Evolutionary conservation across 2,113 vertebrate genomes (phyloP), one percentile per base, ranked within the genome.

Genomic region (Centropristis striata): DNA sequence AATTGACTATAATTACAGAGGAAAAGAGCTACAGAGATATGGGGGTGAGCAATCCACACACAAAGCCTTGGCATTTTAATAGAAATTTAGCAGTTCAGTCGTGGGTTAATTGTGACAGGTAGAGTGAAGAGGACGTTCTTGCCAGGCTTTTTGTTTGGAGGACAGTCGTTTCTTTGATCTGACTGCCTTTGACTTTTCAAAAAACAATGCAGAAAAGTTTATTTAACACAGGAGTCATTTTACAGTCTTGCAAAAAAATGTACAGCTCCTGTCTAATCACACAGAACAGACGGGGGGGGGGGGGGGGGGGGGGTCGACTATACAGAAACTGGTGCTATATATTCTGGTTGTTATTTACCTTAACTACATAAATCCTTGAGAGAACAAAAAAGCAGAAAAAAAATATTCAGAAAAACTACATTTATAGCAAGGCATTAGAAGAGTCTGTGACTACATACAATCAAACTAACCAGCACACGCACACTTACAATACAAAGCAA

Each of bases 1-100:
- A 86, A 85, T 37, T 81, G 83, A 85, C 58, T 63, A 46, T 87
- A 86, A 92, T 88, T 82, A 80, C 67, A 87, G 74, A 57, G 80
- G 42, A 71, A 68, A 86, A 39, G 64, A 73, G 67, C 25, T 46
- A 68, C 21, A 14, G n/a, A 77, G 51, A 75, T 80, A 72, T 39
- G 47, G 59, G 64, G 71, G 67, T 73, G 81, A 88, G 86, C 57
- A 71, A 71, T 84, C 37, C 47, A 25, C 51, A 68, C 53, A 88
- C 70, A 83, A 81, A 87, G 83, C 83, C 41, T 50, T 75, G 83
- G 61, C 64, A 89, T 86, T 86, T 86, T 75, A 54, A 79, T 76
- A 74, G 54, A 77, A 74, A 78, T 68, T 16, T 21, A 69, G 25
- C 42, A 71, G 79, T 78, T 85, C 37, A 71, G 76, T 61, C 5